Evolutionary conservation across 2,113 vertebrate genomes (phyloP), one percentile per base, ranked within the genome.

Genomic region (Laticauda laticaudata): DNA sequence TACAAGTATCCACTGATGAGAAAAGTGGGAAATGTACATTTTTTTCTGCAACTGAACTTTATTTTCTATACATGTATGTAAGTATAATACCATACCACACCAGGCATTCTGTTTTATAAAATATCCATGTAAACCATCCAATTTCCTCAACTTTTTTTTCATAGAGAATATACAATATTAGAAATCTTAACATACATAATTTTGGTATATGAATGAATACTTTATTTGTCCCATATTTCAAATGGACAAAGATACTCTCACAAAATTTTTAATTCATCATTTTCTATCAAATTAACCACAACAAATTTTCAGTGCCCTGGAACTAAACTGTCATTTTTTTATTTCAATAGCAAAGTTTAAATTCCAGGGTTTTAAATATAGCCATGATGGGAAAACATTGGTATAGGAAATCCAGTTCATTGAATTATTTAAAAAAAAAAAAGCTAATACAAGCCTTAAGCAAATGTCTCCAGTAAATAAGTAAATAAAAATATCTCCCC

Each of bases 371-470:
- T 86, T 90, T 26, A 86, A 43, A 75, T 29, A 48, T 9, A 48
- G 23, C 8, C 53, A 15, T 85, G 43, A 45, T 51, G 29, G 54
- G 45, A 93, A 39, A 85, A 86, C 15, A 26, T 34, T 59, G 64
- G 86, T 34, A 86, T 21, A 59, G 88, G 54, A 90, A 93, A 90
- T 86, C 55, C 88, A 90, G 59, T 53, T 90, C 90, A 59, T 53
- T 93, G n/a, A 89, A 45, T 45, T 45, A 45, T 45, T 45, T 5
- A 45, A 45, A 45, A 45, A 45, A 45, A 45, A 45, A 45, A 45
- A 34, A 54, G 88, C 86, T 89, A 56, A 88, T 81, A 90, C 81
- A 55, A 94, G 92, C 92, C 91, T 94, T 48, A 34, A 94, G 93
- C 34, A 87, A 87, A 20, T n/a, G 7, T 26, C 69, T 94, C 0